Evolutionary conservation across 2,113 vertebrate genomes (phyloP).

Genomic region (Amia ocellicauda): DNA sequence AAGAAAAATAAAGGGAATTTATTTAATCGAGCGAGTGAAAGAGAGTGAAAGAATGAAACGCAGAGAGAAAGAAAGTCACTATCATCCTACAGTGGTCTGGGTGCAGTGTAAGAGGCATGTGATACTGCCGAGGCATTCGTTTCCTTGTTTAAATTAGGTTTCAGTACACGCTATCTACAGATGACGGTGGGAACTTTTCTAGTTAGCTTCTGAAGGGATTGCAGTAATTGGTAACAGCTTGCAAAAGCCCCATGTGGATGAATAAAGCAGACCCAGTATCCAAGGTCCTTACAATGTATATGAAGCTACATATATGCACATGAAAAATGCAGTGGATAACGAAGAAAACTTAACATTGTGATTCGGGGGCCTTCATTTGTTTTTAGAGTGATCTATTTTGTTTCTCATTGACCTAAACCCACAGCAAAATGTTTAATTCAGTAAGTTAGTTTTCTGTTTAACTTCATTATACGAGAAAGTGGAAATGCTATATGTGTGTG

Average conservation of each 20-base stretch:
- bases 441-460: too few relatives aligned
- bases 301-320: too few relatives aligned
- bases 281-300: neutral
- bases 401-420: too few relatives aligned
- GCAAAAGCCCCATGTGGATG: neutral
- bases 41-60: slow-evolving; percentile 48
- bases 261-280: neutral
- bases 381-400: too few relatives aligned
- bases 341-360: too few relatives aligned
- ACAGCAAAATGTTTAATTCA: too few relatives aligned
- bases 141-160: slow-evolving; percentile 7
- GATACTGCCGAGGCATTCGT: slow-evolving; percentile 29
- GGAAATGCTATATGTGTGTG: too few relatives aligned
- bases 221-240: slow-evolving; percentile 9
- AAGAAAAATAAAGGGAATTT: too few relatives aligned
- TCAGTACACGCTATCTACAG: slow-evolving; percentile 9
- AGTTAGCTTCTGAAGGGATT: slow-evolving; percentile 1
- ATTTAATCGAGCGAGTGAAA: too few relatives aligned
- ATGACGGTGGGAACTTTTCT: slow-evolving; percentile 9
- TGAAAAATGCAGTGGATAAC: too few relatives aligned
- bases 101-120: slow-evolving; percentile 13
- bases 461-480: too few relatives aligned
- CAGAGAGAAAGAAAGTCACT: slow-evolving; percentile 43
- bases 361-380: too few relatives aligned
- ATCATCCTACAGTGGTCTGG: slow-evolving; percentile 37